These are phyloP conservation scores for Salmo trutta DNA, from an alignment of 2,797 vertebrate genomes.

Conservation along the genomic window DNA sequence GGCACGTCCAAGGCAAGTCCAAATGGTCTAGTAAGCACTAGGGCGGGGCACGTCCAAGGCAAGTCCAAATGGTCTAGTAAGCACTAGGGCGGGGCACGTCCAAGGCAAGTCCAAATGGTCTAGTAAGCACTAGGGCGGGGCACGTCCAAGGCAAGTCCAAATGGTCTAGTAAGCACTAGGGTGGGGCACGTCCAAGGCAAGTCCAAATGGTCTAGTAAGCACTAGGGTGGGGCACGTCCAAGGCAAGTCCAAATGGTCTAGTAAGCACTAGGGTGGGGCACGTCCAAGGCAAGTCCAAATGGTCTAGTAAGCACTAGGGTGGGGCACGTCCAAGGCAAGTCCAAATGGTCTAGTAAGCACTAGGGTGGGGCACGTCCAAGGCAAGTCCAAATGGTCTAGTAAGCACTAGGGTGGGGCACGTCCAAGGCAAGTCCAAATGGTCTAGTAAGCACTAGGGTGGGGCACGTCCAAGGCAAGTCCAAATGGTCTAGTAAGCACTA, in stretches of 20 bases:
- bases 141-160: slow-evolving; percentile 1
- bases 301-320: too few relatives aligned
- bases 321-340: not conserved
- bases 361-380: not conserved
- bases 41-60: not conserved
- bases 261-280: not conserved
- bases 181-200: not conserved
- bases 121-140: not conserved
- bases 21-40: not conserved
- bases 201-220: not conserved
- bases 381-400: not conserved
- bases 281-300: slow-evolving; percentile 6
- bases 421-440: slow-evolving; percentile 2
- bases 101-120: not conserved
- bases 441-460: not conserved
- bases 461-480: not conserved
- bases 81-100: not conserved
- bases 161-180: not conserved
- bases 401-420: not conserved
- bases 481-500: not conserved
- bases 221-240: not conserved
- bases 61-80: not conserved
- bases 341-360: not conserved
- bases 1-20: not conserved
- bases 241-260: not conserved